Evolutionary conservation across 30 jellyfish, hydroid and myxozoan species (phyloP), one percentile per base, ranked within the genome.

Genomic region (Turritopsis rubra): DNA sequence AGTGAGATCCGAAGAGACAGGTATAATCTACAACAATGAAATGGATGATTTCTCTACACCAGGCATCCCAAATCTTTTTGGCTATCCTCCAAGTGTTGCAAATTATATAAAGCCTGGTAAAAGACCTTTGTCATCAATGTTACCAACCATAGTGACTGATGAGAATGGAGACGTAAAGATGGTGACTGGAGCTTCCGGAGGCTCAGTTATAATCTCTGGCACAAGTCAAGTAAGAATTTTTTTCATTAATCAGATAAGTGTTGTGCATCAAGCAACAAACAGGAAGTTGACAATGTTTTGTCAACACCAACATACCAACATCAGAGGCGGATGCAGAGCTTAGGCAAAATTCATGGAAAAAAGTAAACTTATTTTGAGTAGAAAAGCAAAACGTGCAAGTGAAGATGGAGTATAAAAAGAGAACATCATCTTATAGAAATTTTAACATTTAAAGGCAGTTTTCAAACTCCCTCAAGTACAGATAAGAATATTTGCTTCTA

Each of bases 141-240:
- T 85, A 28, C 97, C 97, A 20, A 68, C 89, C 1, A 84, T 91
- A 29, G 79, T 91, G 16, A 87, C 95, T 1, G 97, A 91, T 72
- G 65, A 75, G 27, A 91, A 87, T 84, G 97, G 96, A 68, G 95
- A 91, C 60, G 96, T 91, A 1, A 91, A 87, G 60, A 91, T 91
- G 97, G 85, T 91, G 0, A 96, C 95, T 66, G 97, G 97, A 7
- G 97, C 97, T 1, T 87, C 97, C 1, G 97, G 97, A 1, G 97
- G 97, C 30, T 91, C 97, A 28, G 86, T 86, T 53, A 91, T 91
- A 81, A 91, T 91, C 75, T 80, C 96, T 25, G 97, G 96, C 53
- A 87, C 95, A 26, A 96, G 95, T 16, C 95, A 83, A 94, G 97
- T 87, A 52, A 41, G 60, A 41, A 41, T 41, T 3, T 41, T 3